Evolutionary conservation across 2,888 invertebrate genomes (phyloP).

Genomic region (Orthosia incerta): DNA sequence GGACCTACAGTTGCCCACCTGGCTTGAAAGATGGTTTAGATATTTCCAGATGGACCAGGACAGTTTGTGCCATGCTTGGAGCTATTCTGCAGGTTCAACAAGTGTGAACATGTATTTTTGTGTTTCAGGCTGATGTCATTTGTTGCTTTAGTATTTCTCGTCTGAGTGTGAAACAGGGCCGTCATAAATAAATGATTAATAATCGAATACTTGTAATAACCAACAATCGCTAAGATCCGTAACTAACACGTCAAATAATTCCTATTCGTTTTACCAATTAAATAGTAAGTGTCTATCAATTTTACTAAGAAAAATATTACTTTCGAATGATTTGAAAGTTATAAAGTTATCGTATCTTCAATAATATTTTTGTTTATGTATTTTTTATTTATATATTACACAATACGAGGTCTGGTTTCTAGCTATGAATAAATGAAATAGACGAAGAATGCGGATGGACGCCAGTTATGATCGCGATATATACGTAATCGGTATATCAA

Average conservation of each 20-base stretch:
- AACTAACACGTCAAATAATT: neutral
- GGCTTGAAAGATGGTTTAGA: too few species aligned
- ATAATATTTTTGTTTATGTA: conserved; percentile 34
- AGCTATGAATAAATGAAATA: conserved; percentile 37
- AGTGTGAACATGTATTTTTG: too few species aligned
- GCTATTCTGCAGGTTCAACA: too few species aligned
- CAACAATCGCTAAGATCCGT: neutral
- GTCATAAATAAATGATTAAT: too few species aligned
- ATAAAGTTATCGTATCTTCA: conserved; percentile 17
- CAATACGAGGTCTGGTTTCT: conserved; percentile 33
- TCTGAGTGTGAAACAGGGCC: too few species aligned
- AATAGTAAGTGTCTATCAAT: conserved; percentile 6
- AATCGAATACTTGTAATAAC: neutral
- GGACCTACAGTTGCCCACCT: too few species aligned
- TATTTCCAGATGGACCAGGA: too few species aligned
- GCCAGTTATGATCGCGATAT: conserved; percentile 26
- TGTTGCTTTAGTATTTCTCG: too few species aligned
- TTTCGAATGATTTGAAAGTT: conserved; percentile 27
- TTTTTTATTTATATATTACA: conserved; percentile 52
- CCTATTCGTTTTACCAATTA: conserved; percentile 1
- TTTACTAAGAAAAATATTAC: conserved; percentile 10
- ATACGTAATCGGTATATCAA: conserved; percentile 46
- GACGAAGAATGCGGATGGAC: conserved; percentile 50
- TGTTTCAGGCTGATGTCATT: too few species aligned
- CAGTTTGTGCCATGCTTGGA: too few species aligned